Percentiles rank a stretch among this genome's conserved stretches.
Conservation (phyloP, 2,113 vertebrate genomes). For the Pseudorasbora parva region DNA sequence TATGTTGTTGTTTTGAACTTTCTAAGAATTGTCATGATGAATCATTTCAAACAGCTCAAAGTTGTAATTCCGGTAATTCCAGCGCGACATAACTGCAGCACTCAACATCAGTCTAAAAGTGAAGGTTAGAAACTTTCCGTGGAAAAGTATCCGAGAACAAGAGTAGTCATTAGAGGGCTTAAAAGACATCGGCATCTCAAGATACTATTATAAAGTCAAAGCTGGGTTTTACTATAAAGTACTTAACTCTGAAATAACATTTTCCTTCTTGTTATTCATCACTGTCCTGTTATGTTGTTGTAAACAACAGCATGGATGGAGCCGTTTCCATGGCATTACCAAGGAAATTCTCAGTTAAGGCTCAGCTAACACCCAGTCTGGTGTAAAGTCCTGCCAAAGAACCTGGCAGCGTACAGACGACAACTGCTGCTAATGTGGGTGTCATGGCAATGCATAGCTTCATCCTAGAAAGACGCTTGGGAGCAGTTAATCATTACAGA, state of each 20-base stretch:
- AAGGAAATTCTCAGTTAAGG: slow-evolving; percentile 53
- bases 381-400: slow-evolving; percentile 44
- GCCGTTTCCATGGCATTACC: slow-evolving; percentile 57
- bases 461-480: slow-evolving; percentile 40
- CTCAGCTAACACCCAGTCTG: slow-evolving; percentile 47
- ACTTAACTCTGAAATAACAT: slow-evolving; percentile 37
- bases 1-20: too few species aligned
- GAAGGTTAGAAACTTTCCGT: background rate
- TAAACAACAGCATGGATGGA: slow-evolving; percentile 44
- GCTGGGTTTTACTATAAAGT: background rate
- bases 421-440: slow-evolving; percentile 48
- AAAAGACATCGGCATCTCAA: background rate
- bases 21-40: background rate
- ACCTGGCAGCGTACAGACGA: slow-evolving; percentile 39
- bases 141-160: background rate
- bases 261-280: slow-evolving; percentile 43
- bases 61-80: slow-evolving; percentile 1
- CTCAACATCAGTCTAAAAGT: slow-evolving; percentile 9
- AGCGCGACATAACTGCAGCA: background rate
- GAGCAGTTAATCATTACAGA: slow-evolving; percentile 39
- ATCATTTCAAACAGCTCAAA: background rate
- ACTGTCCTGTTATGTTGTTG: slow-evolving; percentile 23
- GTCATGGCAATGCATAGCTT: slow-evolving; percentile 41
- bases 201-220: slow-evolving; percentile 13
- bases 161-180: background rate